Percentiles rank a stretch among this genome's conserved stretches.
phyloP scores from a whole-genome alignment of 2,113 vertebrate genomes.

The Pelobates fuscus region DNA sequence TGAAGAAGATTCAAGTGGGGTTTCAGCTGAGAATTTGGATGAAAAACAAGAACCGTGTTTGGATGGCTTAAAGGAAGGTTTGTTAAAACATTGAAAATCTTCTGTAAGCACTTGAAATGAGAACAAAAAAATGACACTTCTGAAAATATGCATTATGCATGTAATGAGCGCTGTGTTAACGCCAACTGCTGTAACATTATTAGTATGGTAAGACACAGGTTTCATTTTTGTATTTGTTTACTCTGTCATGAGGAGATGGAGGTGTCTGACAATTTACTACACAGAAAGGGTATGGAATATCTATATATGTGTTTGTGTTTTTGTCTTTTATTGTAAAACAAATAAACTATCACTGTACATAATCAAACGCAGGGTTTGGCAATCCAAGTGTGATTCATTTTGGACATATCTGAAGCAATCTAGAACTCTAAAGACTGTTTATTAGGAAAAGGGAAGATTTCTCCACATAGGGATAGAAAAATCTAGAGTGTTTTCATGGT shows the following conservation, averaged over 20 bases:
- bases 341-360: constrained; percentile 15
- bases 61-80: constrained; percentile 77
- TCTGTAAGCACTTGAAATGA: constrained; percentile 6
- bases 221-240: constrained; percentile 28
- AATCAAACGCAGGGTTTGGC: constrained; percentile 3
- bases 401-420: not conserved
- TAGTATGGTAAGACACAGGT: constrained; percentile 32
- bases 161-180: constrained; percentile 20
- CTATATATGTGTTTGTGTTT: constrained; percentile 44
- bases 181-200: constrained; percentile 13
- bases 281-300: constrained; percentile 24
- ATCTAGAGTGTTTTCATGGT: too few species aligned
- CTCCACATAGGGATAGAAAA: too few species aligned
- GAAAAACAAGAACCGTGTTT: constrained; percentile 68
- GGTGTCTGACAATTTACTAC: constrained; percentile 20
- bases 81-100: constrained; percentile 54
- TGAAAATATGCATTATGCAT: constrained; percentile 49
- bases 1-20: constrained; percentile 66
- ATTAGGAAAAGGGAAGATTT: too few species aligned
- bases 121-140: constrained; percentile 14
- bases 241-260: constrained; percentile 10
- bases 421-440: too few species aligned
- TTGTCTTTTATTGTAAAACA: constrained; percentile 31
- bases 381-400: constrained; percentile 25
- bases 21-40: constrained; percentile 68